phyloP scores from a whole-genome alignment of 2,888 invertebrate species.

The Hydroisotoma schaefferi region DNA sequence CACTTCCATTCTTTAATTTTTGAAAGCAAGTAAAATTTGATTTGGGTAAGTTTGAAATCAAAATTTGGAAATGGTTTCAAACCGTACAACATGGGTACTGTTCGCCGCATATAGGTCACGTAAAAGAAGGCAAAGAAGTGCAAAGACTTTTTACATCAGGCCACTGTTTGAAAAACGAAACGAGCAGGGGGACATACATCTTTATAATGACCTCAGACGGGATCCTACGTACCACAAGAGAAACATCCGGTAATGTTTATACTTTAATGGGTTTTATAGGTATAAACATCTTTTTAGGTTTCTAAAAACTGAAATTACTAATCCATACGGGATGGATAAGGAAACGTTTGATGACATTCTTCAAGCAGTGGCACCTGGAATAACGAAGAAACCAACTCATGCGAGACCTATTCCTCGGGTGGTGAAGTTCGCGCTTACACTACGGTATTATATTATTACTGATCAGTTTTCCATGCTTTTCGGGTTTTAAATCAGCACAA shows the following conservation, averaged over 20 bases:
- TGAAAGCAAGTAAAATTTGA: too few species aligned
- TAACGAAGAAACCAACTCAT: neutral
- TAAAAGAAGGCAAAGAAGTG: too few species aligned
- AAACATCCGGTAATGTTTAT: neutral
- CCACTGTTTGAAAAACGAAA: neutral
- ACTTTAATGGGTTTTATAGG: neutral
- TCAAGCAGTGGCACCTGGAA: neutral
- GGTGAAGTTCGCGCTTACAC: neutral
- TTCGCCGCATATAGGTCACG: too few species aligned
- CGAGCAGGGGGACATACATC: neutral
- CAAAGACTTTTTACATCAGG: neutral
- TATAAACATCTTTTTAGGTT: neutral
- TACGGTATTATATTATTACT: neutral
- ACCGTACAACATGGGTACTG: too few species aligned
- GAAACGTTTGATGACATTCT: slow-evolving; percentile 7
- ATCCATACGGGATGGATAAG: slow-evolving; percentile 22
- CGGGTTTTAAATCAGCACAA: neutral
- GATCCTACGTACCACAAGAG: neutral
- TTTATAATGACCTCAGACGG: neutral
- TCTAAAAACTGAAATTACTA: too few species aligned
- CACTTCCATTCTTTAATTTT: too few species aligned
- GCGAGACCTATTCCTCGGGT: neutral
- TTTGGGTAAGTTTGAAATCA: too few species aligned
- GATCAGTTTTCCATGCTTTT: too few species aligned
- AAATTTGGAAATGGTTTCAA: too few species aligned